Evolutionary conservation across 1,140 invertebrate species (phyloP).

Genomic region (Copidosoma floridanum): DNA sequence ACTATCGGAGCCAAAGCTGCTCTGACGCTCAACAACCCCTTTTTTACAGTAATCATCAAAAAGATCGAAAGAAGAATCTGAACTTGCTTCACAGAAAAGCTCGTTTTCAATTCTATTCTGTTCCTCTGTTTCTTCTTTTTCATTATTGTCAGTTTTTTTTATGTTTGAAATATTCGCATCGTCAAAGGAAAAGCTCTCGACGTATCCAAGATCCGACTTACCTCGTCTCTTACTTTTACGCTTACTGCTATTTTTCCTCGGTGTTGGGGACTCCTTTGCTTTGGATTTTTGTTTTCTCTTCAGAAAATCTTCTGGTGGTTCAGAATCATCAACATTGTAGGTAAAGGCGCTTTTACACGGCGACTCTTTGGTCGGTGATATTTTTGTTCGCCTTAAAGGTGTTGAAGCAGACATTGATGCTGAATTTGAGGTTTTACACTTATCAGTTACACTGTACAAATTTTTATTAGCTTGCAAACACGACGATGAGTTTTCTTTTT

Average conservation of each 20-base stretch:
- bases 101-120: constrained; percentile 14
- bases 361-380: constrained; percentile 51
- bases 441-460: constrained; percentile 3
- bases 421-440: constrained; percentile 29
- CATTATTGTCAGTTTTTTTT: constrained; percentile 10
- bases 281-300: constrained; percentile 19
- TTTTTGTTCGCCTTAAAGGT: constrained; percentile 49
- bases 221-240: constrained; percentile 13
- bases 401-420: constrained; percentile 17
- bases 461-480: constrained; percentile 29
- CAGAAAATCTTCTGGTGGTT: constrained; percentile 10
- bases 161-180: not conserved
- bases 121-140: not conserved
- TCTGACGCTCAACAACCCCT: constrained; percentile 43
- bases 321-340: constrained; percentile 19
- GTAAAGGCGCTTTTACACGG: constrained; percentile 43
- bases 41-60: constrained; percentile 42
- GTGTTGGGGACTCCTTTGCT: constrained; percentile 1
- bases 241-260: constrained; percentile 18
- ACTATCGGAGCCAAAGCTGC: constrained; percentile 52
- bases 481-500: constrained; percentile 42
- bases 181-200: constrained; percentile 20
- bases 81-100: not conserved
- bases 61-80: constrained; percentile 7
- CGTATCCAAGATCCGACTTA: constrained; percentile 22